These are phyloP conservation scores for Microtus californicus DNA, from an alignment of 2,797 vertebrate species.

Conservation along the genomic window DNA sequence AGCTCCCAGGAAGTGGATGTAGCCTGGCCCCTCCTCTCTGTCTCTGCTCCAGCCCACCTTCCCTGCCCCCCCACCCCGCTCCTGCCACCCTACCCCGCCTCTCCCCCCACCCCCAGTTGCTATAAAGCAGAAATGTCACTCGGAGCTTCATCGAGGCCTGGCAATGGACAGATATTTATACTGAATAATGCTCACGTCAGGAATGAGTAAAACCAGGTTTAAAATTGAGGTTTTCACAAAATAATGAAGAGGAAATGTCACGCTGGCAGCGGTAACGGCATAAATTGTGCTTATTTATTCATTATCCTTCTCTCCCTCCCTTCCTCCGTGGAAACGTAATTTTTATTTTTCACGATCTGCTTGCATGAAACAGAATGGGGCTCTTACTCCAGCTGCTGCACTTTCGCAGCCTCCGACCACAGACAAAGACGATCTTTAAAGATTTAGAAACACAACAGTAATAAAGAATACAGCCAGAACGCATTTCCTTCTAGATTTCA, in stretches of 20 bases:
- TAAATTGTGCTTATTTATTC: constrained; percentile 76
- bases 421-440: constrained; percentile 64
- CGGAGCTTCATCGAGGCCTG: constrained; percentile 80
- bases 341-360: constrained; percentile 63
- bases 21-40: constrained; percentile 72
- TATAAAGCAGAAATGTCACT: constrained; percentile 87
- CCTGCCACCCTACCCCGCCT: background rate
- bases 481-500: constrained; percentile 39
- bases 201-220: constrained; percentile 83
- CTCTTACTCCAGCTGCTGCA: constrained; percentile 44
- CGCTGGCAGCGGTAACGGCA: constrained; percentile 38
- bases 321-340: constrained; percentile 15
- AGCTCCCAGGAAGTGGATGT: constrained; percentile 72
- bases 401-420: constrained; percentile 60
- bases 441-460: background rate
- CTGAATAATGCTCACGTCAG: constrained; percentile 79
- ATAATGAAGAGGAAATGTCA: constrained; percentile 83
- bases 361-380: background rate
- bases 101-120: background rate
- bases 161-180: constrained; percentile 86
- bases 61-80: background rate
- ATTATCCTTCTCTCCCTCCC: constrained; percentile 71
- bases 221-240: constrained; percentile 85
- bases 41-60: constrained; percentile 20
- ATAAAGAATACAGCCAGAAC: constrained; percentile 45